These are phyloP conservation scores for Cyprinodon brontotheroides DNA, from an alignment of 2,113 vertebrate species.

Conservation along the genomic window DNA sequence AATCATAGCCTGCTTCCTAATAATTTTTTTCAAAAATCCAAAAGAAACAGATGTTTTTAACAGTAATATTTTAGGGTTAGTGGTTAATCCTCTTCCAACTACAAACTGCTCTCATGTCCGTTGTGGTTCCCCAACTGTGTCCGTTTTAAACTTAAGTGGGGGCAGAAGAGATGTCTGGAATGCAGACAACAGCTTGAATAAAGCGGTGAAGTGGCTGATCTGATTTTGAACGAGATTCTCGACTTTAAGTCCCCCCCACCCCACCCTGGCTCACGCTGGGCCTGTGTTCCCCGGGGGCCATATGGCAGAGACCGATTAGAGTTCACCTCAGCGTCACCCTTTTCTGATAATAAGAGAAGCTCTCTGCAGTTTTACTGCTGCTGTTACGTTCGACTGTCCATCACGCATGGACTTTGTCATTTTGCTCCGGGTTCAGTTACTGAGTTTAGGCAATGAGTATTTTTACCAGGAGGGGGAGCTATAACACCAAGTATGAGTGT, in stretches of 20 bases:
- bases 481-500: conserved; percentile 2
- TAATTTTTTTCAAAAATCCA: not conserved
- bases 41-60: not conserved
- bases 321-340: conserved; percentile 30
- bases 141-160: not conserved
- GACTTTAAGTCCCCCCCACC: conserved; percentile 55
- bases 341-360: conserved; percentile 28
- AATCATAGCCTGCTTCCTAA: not conserved
- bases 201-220: conserved; percentile 63
- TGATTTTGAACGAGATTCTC: conserved; percentile 64
- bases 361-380: not conserved
- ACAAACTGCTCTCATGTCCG: not conserved
- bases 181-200: conserved; percentile 74
- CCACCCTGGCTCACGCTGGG: conserved; percentile 47
- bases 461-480: conserved; percentile 68
- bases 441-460: not conserved
- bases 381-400: not conserved
- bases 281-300: conserved; percentile 50
- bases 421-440: not conserved
- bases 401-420: conserved; percentile 1
- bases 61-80: not conserved
- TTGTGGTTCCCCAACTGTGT: not conserved
- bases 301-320: conserved; percentile 59
- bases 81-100: not conserved
- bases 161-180: conserved; percentile 30